Percentiles rank a stretch among this genome's conserved stretches.
phyloP scores from a whole-genome alignment of 2,113 vertebrate genomes.

The Ursus arctos region DNA sequence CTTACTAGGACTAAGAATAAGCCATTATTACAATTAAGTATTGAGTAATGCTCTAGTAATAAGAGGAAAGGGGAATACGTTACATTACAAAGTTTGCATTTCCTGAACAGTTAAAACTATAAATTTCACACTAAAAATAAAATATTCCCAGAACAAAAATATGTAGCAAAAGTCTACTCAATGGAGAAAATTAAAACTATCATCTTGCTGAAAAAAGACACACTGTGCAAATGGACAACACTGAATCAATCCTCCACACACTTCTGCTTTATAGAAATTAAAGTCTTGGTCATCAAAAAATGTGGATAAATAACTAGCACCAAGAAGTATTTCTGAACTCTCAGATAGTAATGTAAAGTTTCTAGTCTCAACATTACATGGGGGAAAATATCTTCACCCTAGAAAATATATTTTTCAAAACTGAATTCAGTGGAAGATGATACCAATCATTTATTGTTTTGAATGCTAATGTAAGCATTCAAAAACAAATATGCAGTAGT shows the following conservation, averaged over 20 bases:
- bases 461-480: not conserved
- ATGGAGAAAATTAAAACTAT: conserved; percentile 64
- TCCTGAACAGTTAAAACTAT: conserved; percentile 54
- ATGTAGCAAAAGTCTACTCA: not conserved
- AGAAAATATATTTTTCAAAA: conserved; percentile 65
- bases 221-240: conserved; percentile 5
- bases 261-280: conserved; percentile 70
- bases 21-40: conserved; percentile 3
- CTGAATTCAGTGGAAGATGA: not conserved
- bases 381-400: not conserved
- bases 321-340: conserved; percentile 54
- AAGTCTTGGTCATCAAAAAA: conserved; percentile 74
- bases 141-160: conserved; percentile 57
- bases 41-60: not conserved
- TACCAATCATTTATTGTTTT: conserved; percentile 22
- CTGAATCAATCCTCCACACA: conserved; percentile 47
- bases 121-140: conserved; percentile 53
- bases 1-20: not conserved
- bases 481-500: not conserved
- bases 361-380: not conserved
- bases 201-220: conserved; percentile 46
- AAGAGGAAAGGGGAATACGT: not conserved
- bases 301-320: conserved; percentile 65
- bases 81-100: conserved; percentile 16
- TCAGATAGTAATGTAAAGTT: conserved; percentile 35